Evolutionary conservation across 2,888 invertebrate species (phyloP), one percentile per base, ranked within the genome.

Genomic region (Zootermopsis nevadensis): DNA sequence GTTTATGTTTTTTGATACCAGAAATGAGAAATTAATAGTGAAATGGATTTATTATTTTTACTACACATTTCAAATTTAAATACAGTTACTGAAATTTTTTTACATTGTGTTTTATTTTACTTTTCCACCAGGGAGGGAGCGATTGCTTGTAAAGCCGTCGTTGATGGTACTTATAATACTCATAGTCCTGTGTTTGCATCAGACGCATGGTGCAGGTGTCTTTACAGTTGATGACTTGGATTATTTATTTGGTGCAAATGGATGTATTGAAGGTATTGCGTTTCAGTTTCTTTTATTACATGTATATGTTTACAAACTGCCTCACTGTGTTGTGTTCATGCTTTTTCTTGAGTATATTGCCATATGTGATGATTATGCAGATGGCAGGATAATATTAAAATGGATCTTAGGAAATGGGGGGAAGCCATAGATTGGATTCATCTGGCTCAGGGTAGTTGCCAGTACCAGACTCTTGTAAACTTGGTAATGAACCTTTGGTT

Each of bases 211-310:
- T 48, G 2, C 27, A n/a, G 33, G 15, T 69, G 33, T 69, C 7
- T 74, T n/a, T 35, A 74, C 74, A 24, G 24, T 74, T 4, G 84
- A 84, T 27, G 80, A 81, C 22, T 24, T 84, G 33, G 72, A 81
- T 19, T 74, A 86, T 80, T 85, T 89, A 84, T 89, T 90, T 86
- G 89, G 88, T 86, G 87, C 88, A 85, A 87, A 88, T 60, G 88
- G 88, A 86, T 89, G 89, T 86, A 87, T 89, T 69, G 88, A 89
- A 89, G 90, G 89, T 89, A 89, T 87, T 66, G 12, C 12, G 31
- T 72, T 79, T 66, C 27, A 33, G 69, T 33, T 69, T 7, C 22
- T 69, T 69, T 69, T 30, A 33, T 31, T 69, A 22, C 69, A 69
- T 22, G 15, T 31, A 69, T 27, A 27, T 69, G 15, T 31, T 69